Evolutionary conservation across 2,797 vertebrate genomes (phyloP), one percentile per base, ranked within the genome.

Genomic region (Selene dorsalis): DNA sequence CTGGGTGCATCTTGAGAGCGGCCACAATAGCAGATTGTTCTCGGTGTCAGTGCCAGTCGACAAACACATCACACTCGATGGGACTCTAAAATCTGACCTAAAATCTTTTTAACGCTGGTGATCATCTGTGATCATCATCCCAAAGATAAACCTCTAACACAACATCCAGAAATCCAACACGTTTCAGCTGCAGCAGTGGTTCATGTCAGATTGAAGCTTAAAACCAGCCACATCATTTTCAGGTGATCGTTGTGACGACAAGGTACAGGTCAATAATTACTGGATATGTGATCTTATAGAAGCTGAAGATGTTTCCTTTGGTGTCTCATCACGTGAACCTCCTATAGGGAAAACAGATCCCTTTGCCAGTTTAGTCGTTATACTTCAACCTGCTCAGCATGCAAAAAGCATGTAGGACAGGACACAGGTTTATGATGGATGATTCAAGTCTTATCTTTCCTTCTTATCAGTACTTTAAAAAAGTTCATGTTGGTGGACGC

Each of bases 11-110:
- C 80, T 88, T 58, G 12, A 75, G 78, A 77, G 69, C 32, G 6
- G 48, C 64, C 11, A 90, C 91, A 91, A 84, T 77, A 43, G 52
- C 12, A 65, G 76, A 80, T 84, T 90, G 80, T 89, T 76, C 66
- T 58, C 72, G 18, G 45, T 20, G 57, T 74, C 69, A 32, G 39
- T 75, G 64, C 12, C 78, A 71, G 67, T 61, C 65, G 38, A 87
- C 87, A 88, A 88, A 83, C 62, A 56, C 43, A 9, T 57, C 67
- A 45, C 68, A 56, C 47, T 71, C 43, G 11, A 77, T 35, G 32
- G 55, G 53, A 71, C 69, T 76, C 38, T 35, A 8, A 35, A 35
- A 35, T 35, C 32, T 56, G 55, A 48, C 69, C 30, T 47, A 64
- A 28, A 35, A 48, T 41, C 28, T 9, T 43, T 14, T 43, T 12